Base-by-base conservation (phyloP, 2,888 invertebrate species). In the Caenorhabditis panamensis region DNA sequence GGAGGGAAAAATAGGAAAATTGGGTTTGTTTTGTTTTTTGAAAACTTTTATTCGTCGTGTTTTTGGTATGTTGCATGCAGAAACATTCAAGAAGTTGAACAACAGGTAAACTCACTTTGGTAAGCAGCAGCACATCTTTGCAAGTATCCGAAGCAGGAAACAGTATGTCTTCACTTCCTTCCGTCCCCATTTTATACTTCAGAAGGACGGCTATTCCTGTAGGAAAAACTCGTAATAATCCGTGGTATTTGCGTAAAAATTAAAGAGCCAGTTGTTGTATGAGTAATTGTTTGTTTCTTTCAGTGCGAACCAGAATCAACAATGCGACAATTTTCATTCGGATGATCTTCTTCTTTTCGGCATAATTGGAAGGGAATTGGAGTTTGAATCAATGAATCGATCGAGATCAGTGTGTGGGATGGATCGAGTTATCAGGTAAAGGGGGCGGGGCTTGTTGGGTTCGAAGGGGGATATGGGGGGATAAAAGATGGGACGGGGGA, bases 241-340 rank as follows among this genome's bases (percentile, higher is more conserved):
- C n/a, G n/a, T 16, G 28, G n/a, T 69, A 58, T 69, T 69, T 69
- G 69, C 41, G 13, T 59, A 69, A 69, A 69, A 69, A 69, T 69
- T 69, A 69, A 28, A 41, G 41, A 41, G 41, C 13, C 6, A 13
- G 41, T 11, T 6, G 31, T 31, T 13, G 6, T 41, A 41, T 41
- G 41, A 31, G 31, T 31, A 31, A 31, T 31, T 31, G 31, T 31
- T 31, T 31, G 31, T 4, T 11, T 41, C 13, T 6, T 41, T 41
- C 13, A n/a, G 41, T 13, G 41, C 2, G 13, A 36, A 26, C 18
- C 16, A 61, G 67, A 44, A 80, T 13, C 68, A 76, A 81, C 81
- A 81, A 75, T 76, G 81, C 76, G 76, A 76, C 76, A 76, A 68
- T 81, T 67, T 81, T 81, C 71, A 76, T 81, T 76, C 67, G 62